phyloP scores from a whole-genome alignment of 2,797 vertebrate genomes.

The Megaceryle alcyon region DNA sequence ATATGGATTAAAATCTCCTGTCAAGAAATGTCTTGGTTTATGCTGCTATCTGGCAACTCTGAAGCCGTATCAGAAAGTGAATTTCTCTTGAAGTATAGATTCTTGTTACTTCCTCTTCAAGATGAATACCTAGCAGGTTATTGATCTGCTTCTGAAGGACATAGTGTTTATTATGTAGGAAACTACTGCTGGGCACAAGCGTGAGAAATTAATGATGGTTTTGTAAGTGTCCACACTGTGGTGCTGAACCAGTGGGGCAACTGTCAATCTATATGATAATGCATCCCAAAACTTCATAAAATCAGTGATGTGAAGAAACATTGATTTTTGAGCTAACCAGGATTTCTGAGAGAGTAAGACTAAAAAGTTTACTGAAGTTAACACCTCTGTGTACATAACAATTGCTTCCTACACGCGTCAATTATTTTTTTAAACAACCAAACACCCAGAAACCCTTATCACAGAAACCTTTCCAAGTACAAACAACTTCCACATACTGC shows the following conservation, averaged over 20 bases:
- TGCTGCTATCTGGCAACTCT: slow-evolving; percentile 26
- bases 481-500: not conserved
- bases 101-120: slow-evolving; percentile 71
- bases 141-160: slow-evolving; percentile 81
- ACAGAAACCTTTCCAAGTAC: not conserved
- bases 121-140: slow-evolving; percentile 77
- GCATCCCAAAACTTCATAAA: slow-evolving; percentile 82
- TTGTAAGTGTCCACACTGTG: slow-evolving; percentile 75
- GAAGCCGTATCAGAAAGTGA: slow-evolving; percentile 34
- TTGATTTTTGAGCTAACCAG: slow-evolving; percentile 79
- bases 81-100: slow-evolving; percentile 68
- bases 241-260: slow-evolving; percentile 78
- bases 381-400: slow-evolving; percentile 40
- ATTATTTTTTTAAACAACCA: not conserved
- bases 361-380: slow-evolving; percentile 72
- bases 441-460: slow-evolving; percentile 2
- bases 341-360: slow-evolving; percentile 64
- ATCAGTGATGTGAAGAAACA: slow-evolving; percentile 78
- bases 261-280: slow-evolving; percentile 86
- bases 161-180: slow-evolving; percentile 76
- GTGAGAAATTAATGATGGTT: slow-evolving; percentile 83
- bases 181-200: slow-evolving; percentile 72
- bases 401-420: slow-evolving; percentile 19
- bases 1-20: slow-evolving; percentile 23
- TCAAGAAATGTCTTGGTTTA: slow-evolving; percentile 18